Conservation (phyloP, 1,140 invertebrate species). For the Drosophila navojoa region DNA sequence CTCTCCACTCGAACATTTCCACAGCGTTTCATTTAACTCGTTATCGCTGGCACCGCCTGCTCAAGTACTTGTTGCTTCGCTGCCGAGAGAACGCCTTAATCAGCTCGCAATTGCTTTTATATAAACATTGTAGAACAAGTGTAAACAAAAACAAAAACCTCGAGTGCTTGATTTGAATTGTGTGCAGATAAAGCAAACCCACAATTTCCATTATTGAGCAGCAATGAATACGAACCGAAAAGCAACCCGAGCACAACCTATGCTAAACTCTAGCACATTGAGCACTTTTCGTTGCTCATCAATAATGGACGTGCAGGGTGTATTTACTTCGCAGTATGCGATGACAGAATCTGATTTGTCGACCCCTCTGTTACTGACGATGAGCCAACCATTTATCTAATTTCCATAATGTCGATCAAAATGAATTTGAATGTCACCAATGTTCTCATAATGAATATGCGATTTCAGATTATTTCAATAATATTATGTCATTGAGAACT, state of each 20-base stretch:
- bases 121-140: slow-evolving; percentile 40
- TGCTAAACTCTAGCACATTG: slow-evolving; percentile 43
- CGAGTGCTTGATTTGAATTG: slow-evolving; percentile 41
- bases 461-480: no score
- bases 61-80: slow-evolving; percentile 43
- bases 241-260: slow-evolving; percentile 33
- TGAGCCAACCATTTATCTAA: no score
- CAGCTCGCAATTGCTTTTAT: slow-evolving; percentile 56
- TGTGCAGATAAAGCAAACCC: slow-evolving; percentile 34
- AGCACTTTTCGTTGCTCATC: slow-evolving; percentile 16
- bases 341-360: no score
- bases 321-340: no score
- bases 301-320: not conserved
- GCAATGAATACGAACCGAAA: not conserved
- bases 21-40: slow-evolving; percentile 18
- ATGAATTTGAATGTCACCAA: no score
- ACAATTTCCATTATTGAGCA: slow-evolving; percentile 27
- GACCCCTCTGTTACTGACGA: no score
- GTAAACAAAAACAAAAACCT: slow-evolving; percentile 45
- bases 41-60: slow-evolving; percentile 30
- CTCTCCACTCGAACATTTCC: slow-evolving; percentile 37
- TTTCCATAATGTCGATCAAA: no score
- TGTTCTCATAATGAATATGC: no score
- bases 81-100: slow-evolving; percentile 43
- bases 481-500: no score